Base-by-base conservation (phyloP, 2,888 invertebrate genomes). In the Tryphoninae sp. region DNA sequence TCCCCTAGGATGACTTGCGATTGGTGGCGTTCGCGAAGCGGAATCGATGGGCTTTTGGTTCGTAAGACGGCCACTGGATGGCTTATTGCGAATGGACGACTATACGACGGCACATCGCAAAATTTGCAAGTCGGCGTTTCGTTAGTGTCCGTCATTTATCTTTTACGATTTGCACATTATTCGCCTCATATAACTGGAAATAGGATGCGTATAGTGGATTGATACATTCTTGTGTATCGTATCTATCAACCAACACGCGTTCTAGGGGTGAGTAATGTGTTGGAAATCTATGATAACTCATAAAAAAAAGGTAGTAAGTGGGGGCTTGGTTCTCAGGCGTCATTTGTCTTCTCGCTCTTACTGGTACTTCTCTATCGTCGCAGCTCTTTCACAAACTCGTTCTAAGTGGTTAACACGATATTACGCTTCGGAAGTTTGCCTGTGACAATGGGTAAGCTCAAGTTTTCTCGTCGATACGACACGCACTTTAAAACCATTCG, bases 331-430 rank as follows among this genome's bases (percentile, higher is more conserved):
- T 42, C 61, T 51, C 55, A 61, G 55, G 81, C 81, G 82, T 82
- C 82, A 79, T 79, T 82, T 79, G 79, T 82, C 82, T 62, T 62
- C 58, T 72, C 64, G 16, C 71, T 67, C 42, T 55, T 75, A 42
- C 55, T 65, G n/a, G 42, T 23, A 42, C 71, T 59, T 61, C 67
- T 45, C 42, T 53, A 26, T 26, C 76, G 45, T 65, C 51, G 64
- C 53, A 40, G 62, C 59, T 51, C 51, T 76, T 13, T 67, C 65
- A 42, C 51, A 65, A 74, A 74, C 23, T 62, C n/a, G 16, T 55
- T 22, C 33, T 51, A 19, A 68, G 65, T 42, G 7, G 22, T 13
- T 22, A 40, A 61, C 23, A 42, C 71, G 42, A 71, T 26, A 53
- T 22, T 33, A 42, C 64, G 51, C 22, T 55, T 19, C 55, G 55